These are phyloP conservation scores for Drosophila leonis DNA, from an alignment of 2,888 invertebrate genomes.

Conservation along the genomic window DNA sequence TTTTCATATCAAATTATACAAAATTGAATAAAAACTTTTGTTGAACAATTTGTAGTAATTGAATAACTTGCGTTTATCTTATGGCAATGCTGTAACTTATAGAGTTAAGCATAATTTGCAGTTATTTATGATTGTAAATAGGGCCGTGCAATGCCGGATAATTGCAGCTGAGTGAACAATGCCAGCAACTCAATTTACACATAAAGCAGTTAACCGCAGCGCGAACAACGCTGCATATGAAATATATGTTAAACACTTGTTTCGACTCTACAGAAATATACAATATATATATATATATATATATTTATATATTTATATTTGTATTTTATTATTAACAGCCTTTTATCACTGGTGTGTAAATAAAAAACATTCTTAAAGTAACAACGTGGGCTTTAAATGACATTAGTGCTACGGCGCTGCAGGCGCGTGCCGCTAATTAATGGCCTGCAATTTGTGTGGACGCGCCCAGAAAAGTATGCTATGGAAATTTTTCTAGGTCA, in stretches of 20 bases:
- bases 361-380: conserved; percentile 34
- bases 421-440: conserved; percentile 71
- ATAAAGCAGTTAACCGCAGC: conserved; percentile 28
- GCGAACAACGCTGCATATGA: conserved; percentile 34
- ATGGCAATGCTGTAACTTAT: not conserved
- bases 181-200: conserved; percentile 22
- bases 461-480: conserved; percentile 62
- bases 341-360: not conserved
- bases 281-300: not conserved
- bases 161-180: conserved; percentile 2
- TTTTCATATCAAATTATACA: not conserved
- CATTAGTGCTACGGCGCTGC: conserved; percentile 33
- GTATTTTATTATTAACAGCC: not conserved
- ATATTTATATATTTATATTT: conserved; percentile 14
- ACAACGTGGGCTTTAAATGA: conserved; percentile 48
- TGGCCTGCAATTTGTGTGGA: conserved; percentile 67
- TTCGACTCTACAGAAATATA: conserved; percentile 4
- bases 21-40: too few relatives aligned
- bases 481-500: conserved; percentile 66
- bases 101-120: not conserved
- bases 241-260: conserved; percentile 33
- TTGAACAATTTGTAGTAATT: not conserved
- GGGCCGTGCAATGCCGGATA: conserved; percentile 14
- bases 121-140: not conserved
- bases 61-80: not conserved